Percentiles rank a stretch among this genome's conserved stretches.
phyloP scores from a whole-genome alignment of 2,888 invertebrate species.

The Nysson spinosus region DNA sequence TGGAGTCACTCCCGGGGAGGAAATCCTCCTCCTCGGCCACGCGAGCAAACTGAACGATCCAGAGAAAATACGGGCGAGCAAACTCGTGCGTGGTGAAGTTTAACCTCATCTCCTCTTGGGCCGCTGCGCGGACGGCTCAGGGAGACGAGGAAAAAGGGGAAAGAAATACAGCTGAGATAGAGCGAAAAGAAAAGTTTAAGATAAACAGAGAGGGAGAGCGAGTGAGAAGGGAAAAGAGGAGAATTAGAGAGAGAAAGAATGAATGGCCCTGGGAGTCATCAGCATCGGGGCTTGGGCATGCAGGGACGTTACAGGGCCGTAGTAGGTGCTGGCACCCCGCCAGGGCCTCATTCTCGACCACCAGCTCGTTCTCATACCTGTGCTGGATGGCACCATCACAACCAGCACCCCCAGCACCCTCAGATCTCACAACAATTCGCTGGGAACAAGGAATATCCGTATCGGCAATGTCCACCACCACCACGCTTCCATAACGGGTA shows the following conservation, averaged over 20 bases:
- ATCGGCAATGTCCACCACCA: slow-evolving; percentile 68
- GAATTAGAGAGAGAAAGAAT: slow-evolving; percentile 39
- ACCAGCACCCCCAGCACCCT: slow-evolving; percentile 58
- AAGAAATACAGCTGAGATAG: slow-evolving; percentile 1
- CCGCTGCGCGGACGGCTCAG: too few relatives aligned
- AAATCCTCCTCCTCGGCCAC: slow-evolving; percentile 16
- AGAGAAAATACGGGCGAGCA: slow-evolving; percentile 12
- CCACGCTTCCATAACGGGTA: slow-evolving; percentile 71
- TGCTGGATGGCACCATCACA: slow-evolving; percentile 65
- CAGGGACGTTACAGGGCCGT: slow-evolving; percentile 67
- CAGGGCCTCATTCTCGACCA: slow-evolving; percentile 63
- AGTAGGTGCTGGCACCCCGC: slow-evolving; percentile 51
- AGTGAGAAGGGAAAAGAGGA: slow-evolving; percentile 9
- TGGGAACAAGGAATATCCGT: slow-evolving; percentile 71
- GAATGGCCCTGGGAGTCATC: slow-evolving; percentile 66
- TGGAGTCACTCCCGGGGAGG: slow-evolving; percentile 27
- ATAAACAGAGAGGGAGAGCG: slow-evolving; percentile 13
- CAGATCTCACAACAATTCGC: slow-evolving; percentile 60
- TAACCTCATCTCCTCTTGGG: too few relatives aligned
- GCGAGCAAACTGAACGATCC: background rate
- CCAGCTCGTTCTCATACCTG: slow-evolving; percentile 60
- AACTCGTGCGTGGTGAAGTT: slow-evolving; percentile 20
- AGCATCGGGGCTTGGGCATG: slow-evolving; percentile 69
- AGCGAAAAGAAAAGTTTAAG: slow-evolving; percentile 3
- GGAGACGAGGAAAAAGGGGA: slow-evolving; percentile 3